Evolutionary conservation across 1,140 invertebrate species (phyloP).

Genomic region (Mycetomoellerius zeteki): DNA sequence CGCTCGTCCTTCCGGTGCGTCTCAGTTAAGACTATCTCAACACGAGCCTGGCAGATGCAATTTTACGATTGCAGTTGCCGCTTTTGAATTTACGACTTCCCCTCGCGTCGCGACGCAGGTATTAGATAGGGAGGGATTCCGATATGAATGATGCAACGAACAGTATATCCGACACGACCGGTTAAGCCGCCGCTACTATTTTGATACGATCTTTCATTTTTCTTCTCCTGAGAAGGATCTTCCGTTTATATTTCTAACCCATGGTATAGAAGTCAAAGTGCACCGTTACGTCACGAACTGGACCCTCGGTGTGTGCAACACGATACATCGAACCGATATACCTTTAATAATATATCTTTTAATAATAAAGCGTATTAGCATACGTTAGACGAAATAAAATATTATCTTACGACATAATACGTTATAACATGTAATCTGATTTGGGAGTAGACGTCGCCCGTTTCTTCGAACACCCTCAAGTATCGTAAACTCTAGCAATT

Average conservation of each 20-base stretch:
- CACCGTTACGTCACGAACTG: not conserved
- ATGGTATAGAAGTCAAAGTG: not conserved
- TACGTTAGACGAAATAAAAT: constrained; percentile 34
- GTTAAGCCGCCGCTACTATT: constrained; percentile 12
- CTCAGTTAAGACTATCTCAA: constrained; percentile 28
- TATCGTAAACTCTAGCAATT: constrained; percentile 40
- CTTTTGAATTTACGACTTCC: constrained; percentile 73
- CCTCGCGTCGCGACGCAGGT: constrained; percentile 10
- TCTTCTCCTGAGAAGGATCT: not conserved
- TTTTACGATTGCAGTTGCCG: constrained; percentile 64
- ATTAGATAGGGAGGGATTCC: not conserved
- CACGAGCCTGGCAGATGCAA: constrained; percentile 40
- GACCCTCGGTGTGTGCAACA: not conserved
- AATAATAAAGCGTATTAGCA: constrained; percentile 20
- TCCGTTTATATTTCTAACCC: constrained; percentile 1
- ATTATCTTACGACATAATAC: not conserved
- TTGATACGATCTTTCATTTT: constrained; percentile 40
- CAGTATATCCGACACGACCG: not conserved
- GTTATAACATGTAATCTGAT: constrained; percentile 34
- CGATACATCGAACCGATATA: not conserved
- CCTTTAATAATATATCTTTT: constrained; percentile 1
- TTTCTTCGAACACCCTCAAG: constrained; percentile 41
- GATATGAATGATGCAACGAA: constrained; percentile 50
- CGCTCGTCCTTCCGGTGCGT: constrained; percentile 58
- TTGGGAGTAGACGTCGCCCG: constrained; percentile 8